Evolutionary conservation across 2,888 invertebrate genomes (phyloP).

Genomic region (Julus scanicus): DNA sequence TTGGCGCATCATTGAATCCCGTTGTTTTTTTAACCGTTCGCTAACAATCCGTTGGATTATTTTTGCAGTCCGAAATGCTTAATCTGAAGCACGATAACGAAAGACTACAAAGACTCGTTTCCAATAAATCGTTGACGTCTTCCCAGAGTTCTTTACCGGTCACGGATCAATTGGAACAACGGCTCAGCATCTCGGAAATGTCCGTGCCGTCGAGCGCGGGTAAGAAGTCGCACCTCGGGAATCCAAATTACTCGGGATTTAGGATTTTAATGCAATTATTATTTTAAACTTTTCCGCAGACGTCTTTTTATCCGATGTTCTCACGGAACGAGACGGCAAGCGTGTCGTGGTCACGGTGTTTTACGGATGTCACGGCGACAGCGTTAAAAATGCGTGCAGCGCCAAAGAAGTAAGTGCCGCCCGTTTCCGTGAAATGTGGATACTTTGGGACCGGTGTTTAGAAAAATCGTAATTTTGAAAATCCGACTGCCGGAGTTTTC

Average conservation of each 20-base stretch:
- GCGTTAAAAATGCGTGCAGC: not conserved
- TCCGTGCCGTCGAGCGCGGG: slow-evolving; percentile 60
- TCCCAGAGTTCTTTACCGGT: slow-evolving; percentile 69
- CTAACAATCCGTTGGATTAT: slow-evolving; percentile 57
- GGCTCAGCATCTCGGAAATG: slow-evolving; percentile 60
- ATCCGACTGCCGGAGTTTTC: too few relatives aligned
- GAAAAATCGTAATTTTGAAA: too few relatives aligned
- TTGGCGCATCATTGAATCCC: too few relatives aligned
- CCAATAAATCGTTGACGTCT: slow-evolving; percentile 68
- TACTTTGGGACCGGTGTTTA: too few relatives aligned
- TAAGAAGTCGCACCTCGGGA: too few relatives aligned
- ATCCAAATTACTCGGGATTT: too few relatives aligned
- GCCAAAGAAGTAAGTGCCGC: not conserved
- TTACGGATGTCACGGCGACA: slow-evolving; percentile 75
- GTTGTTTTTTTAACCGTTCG: not conserved
- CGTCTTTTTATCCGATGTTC: slow-evolving; percentile 64
- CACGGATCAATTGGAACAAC: slow-evolving; percentile 56
- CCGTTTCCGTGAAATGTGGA: not conserved
- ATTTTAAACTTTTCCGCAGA: slow-evolving; percentile 61
- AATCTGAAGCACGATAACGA: slow-evolving; percentile 97
- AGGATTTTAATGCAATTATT: too few relatives aligned
- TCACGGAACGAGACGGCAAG: slow-evolving; percentile 71
- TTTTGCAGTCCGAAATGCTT: slow-evolving; percentile 89
- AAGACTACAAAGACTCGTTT: slow-evolving; percentile 86
- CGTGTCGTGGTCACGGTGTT: slow-evolving; percentile 88